These are phyloP conservation scores for Thereva nobilitata DNA, from an alignment of 2,888 invertebrate genomes.

Conservation along the genomic window DNA sequence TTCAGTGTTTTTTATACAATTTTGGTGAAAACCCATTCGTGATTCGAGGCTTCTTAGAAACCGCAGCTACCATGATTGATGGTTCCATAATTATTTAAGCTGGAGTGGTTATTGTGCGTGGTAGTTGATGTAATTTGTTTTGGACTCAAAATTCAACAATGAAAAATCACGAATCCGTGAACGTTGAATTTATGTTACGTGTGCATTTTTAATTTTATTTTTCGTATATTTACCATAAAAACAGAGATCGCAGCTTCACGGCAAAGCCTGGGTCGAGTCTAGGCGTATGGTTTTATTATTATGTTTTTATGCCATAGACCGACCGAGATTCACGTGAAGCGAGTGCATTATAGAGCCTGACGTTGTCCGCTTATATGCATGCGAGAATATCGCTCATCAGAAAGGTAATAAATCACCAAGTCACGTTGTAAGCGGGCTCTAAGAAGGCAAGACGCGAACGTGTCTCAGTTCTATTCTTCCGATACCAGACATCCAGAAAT, in stretches of 20 bases:
- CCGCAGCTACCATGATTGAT: constrained; percentile 9
- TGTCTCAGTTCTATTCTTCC: constrained; percentile 1
- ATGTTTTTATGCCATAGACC: background rate
- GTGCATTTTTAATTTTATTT: background rate
- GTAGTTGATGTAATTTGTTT: background rate
- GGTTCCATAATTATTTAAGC: constrained; percentile 8
- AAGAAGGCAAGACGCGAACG: constrained; percentile 7
- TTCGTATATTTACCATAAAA: background rate
- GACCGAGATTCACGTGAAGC: background rate
- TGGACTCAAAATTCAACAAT: too few species aligned
- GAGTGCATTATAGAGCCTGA: background rate
- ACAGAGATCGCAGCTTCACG: too few species aligned
- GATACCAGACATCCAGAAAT: constrained; percentile 14
- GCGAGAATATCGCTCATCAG: constrained; percentile 13
- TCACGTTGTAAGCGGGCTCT: constrained; percentile 8
- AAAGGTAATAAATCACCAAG: constrained; percentile 22
- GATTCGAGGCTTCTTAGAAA: constrained; percentile 19
- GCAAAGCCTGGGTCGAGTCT: too few species aligned
- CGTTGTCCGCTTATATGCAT: background rate
- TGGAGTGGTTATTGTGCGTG: constrained; percentile 9
- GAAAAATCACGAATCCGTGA: too few species aligned
- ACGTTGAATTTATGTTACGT: background rate
- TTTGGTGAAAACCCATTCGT: constrained; percentile 25
- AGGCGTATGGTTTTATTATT: too few species aligned
- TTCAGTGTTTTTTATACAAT: constrained; percentile 3